phyloP scores from a whole-genome alignment of 2,888 invertebrate genomes.

The Eledona agricola region DNA sequence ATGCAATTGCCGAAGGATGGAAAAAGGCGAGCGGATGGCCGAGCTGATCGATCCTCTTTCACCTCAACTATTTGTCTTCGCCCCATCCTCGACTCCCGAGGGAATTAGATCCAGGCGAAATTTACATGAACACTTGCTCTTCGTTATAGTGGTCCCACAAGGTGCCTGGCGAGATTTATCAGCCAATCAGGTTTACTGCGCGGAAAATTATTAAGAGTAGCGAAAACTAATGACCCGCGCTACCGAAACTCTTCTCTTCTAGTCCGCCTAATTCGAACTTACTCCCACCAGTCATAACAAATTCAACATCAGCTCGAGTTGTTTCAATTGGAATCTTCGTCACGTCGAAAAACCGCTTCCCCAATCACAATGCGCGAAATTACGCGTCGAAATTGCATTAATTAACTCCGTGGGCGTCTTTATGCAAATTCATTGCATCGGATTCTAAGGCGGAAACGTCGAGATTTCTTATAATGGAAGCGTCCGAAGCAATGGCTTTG shows the following conservation, averaged over 20 bases:
- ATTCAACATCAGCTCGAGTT: no score
- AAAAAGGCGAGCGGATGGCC: slow-evolving; percentile 8
- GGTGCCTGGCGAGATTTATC: slow-evolving; percentile 22
- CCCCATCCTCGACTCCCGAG: slow-evolving; percentile 14
- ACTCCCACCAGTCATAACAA: no score
- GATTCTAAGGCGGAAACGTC: slow-evolving; percentile 6
- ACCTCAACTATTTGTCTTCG: slow-evolving; percentile 37
- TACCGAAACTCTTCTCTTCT: slow-evolving; percentile 2
- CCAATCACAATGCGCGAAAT: no score
- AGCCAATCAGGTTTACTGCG: slow-evolving; percentile 17
- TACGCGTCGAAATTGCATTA: slow-evolving; percentile 12
- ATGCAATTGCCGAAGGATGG: slow-evolving; percentile 20
- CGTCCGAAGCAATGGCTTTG: slow-evolving; percentile 41
- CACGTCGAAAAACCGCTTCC: background rate
- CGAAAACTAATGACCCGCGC: slow-evolving; percentile 2
- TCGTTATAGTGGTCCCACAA: slow-evolving; percentile 24
- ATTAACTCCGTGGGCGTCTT: slow-evolving; percentile 8
- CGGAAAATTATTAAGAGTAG: slow-evolving; percentile 23
- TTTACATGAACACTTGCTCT: slow-evolving; percentile 34
- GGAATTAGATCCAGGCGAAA: slow-evolving; percentile 31
- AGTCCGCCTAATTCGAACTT: no score
- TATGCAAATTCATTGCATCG: slow-evolving; percentile 14
- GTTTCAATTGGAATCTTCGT: no score
- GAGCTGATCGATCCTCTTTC: slow-evolving; percentile 34
- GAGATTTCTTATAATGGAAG: slow-evolving; percentile 43